These are phyloP conservation scores for Dermochelys coriacea DNA, from an alignment of 2,797 vertebrate genomes.

Conservation along the genomic window DNA sequence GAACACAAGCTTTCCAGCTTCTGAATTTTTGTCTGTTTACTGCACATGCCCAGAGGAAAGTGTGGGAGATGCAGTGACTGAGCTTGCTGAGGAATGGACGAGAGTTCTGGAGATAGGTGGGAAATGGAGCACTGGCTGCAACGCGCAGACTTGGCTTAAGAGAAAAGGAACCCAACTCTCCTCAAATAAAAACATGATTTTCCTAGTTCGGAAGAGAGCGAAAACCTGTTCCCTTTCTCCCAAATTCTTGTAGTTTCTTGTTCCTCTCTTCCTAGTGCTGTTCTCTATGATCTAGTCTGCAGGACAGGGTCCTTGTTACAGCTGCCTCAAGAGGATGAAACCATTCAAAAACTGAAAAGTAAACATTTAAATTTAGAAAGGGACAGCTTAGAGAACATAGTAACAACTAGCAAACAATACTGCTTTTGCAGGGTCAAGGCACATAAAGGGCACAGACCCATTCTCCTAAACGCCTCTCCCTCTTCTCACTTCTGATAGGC, in stretches of 20 bases:
- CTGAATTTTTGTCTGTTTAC: background rate
- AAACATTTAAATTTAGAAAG: background rate
- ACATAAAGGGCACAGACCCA: accelerated
- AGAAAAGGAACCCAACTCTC: background rate
- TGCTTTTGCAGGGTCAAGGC: background rate
- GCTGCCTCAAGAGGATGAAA: background rate
- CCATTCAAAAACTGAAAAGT: accelerated
- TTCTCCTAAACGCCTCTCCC: background rate
- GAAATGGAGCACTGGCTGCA: background rate
- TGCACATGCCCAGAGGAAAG: background rate
- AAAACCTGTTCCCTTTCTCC: background rate
- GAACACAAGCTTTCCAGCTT: background rate
- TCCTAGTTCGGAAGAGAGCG: accelerated
- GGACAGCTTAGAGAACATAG: background rate
- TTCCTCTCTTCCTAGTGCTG: background rate
- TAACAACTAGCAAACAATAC: background rate
- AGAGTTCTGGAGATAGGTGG: background rate
- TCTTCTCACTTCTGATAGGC: background rate
- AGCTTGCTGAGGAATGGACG: background rate
- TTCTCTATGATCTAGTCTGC: background rate
- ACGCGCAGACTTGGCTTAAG: background rate
- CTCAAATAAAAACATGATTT: background rate
- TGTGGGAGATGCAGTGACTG: background rate
- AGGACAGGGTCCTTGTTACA: background rate
- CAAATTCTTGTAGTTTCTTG: background rate